Evolutionary conservation across 2,888 invertebrate species (phyloP).

Genomic region (Ashinkailepas kermadecensis): DNA sequence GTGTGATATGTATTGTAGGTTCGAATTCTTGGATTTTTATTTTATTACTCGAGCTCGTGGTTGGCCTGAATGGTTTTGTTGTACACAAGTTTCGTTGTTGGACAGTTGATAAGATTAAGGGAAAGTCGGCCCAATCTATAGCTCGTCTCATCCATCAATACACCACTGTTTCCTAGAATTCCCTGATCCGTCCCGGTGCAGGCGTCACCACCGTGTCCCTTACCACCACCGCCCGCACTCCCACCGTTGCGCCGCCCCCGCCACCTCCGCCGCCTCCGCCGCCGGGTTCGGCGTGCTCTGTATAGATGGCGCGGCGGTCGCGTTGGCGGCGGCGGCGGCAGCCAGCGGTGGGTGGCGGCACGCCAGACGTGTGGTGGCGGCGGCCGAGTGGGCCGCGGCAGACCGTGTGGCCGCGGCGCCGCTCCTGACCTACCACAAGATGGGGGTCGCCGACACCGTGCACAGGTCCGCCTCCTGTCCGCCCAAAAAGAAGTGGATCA

Average conservation of each 20-base stretch:
- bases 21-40: too few species aligned
- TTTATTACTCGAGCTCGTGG: too few species aligned
- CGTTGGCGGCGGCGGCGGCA: too few species aligned
- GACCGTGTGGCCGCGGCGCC: not conserved
- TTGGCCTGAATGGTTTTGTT: too few species aligned
- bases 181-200: too few species aligned
- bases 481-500: slow-evolving; percentile 68
- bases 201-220: too few species aligned
- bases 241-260: not conserved
- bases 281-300: not conserved
- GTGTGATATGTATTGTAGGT: too few species aligned
- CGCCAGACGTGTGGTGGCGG: not conserved
- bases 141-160: too few species aligned
- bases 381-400: not conserved
- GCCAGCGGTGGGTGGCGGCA: not conserved
- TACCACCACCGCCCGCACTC: not conserved
- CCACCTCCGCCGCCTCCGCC: not conserved
- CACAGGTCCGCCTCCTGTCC: slow-evolving; percentile 46
- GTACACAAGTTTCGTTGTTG: too few species aligned
- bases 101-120: too few species aligned
- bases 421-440: slow-evolving; percentile 17
- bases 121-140: too few species aligned
- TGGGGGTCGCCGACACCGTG: slow-evolving; percentile 29
- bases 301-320: not conserved
- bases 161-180: too few species aligned